Conservation (phyloP, 2,888 invertebrate genomes). For the Odiellus spinosus region DNA sequence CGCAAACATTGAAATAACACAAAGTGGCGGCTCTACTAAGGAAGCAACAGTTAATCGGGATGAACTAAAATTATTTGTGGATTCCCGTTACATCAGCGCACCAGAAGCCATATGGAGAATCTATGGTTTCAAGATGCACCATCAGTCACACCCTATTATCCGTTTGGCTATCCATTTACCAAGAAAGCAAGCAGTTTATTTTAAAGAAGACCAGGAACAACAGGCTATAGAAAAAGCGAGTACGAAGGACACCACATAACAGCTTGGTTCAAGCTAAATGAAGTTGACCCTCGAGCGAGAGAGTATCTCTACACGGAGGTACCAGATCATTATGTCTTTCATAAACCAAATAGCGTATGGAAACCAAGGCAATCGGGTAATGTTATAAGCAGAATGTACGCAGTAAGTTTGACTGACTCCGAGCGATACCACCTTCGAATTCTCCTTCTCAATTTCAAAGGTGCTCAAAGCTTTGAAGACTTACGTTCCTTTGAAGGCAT, state of each 20-base stretch:
- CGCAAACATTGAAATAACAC: conserved; percentile 8
- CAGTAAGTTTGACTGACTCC: background rate
- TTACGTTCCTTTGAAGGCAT: background rate
- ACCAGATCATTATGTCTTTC: background rate
- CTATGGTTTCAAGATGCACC: conserved; percentile 22
- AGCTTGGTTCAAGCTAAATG: background rate
- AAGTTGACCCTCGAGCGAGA: too few species aligned
- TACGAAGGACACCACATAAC: background rate
- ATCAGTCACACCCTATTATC: conserved; percentile 24
- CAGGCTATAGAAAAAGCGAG: background rate
- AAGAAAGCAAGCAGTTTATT: conserved; percentile 18
- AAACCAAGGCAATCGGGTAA: background rate
- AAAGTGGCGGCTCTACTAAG: background rate
- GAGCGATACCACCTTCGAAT: background rate
- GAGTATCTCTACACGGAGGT: background rate
- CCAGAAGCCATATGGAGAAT: conserved; percentile 7
- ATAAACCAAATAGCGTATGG: background rate
- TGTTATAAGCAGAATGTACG: background rate
- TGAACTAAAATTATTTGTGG: conserved; percentile 4
- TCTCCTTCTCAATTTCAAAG: background rate
- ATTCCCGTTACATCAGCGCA: conserved; percentile 10
- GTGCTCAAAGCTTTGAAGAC: background rate
- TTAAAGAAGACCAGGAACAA: conserved; percentile 1
- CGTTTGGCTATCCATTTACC: conserved; percentile 27
- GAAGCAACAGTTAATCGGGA: background rate